These are phyloP conservation scores for Acanthochromis polyacanthus DNA, from an alignment of 2,113 vertebrate species.

Conservation along the genomic window DNA sequence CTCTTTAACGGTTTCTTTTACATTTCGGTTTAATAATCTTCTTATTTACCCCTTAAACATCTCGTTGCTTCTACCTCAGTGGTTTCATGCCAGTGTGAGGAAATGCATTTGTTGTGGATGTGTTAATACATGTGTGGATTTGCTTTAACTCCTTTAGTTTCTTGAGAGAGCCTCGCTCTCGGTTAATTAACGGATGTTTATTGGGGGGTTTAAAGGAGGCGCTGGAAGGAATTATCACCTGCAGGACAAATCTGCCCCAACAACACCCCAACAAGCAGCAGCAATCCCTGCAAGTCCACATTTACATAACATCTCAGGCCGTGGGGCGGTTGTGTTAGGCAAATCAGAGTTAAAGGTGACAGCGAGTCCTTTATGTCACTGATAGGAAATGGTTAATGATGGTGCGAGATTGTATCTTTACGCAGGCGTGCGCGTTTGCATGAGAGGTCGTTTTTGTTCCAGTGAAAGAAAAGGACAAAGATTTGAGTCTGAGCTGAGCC, in stretches of 20 bases:
- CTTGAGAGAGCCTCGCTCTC: conserved; percentile 43
- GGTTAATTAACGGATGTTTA: conserved; percentile 80
- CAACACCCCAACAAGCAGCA: conserved; percentile 71
- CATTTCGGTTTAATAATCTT: neutral
- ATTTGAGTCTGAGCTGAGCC: neutral
- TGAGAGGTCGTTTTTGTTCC: neutral
- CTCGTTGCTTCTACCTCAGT: neutral
- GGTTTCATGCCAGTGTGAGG: neutral
- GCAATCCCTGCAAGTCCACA: conserved; percentile 61
- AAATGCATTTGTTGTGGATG: conserved; percentile 4
- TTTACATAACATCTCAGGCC: conserved; percentile 80
- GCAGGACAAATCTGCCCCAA: conserved; percentile 74
- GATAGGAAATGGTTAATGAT: conserved; percentile 60
- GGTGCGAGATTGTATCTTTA: conserved; percentile 28
- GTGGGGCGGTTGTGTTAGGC: conserved; percentile 60
- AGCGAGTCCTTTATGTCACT: conserved; percentile 60
- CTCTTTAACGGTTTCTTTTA: neutral
- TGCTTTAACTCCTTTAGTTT: conserved; percentile 51
- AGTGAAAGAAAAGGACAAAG: too few relatives aligned
- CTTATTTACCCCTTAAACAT: neutral
- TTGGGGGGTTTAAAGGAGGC: conserved; percentile 77
- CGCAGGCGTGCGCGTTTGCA: neutral
- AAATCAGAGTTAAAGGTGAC: conserved; percentile 56
- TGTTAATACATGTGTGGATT: conserved; percentile 57
- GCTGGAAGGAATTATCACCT: conserved; percentile 80